Base-by-base conservation (phyloP, 2,797 vertebrate genomes). In the Furcifer pardalis region DNA sequence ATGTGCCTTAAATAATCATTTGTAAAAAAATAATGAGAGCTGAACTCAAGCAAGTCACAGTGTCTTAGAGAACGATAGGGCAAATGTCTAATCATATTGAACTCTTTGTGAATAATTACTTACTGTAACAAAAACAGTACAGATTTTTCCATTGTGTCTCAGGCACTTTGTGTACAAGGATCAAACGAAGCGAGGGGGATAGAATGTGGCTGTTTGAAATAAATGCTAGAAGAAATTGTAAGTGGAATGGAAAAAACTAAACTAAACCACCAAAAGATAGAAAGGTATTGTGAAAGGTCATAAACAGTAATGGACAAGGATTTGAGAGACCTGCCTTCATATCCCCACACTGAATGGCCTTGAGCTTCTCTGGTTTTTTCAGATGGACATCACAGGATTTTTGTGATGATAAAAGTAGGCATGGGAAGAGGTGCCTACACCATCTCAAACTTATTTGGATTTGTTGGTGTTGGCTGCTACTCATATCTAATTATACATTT, bases 1-100 rank as follows among this genome's bases (percentile, higher is more conserved):
- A 1, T 78, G n/a, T n/a, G 60, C 42, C 30, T 83, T 78, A 79
- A 79, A 79, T 44, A 83, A 1, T 60, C 66, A 91, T 86, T 81
- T 13, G 46, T 83, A 77, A 68, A 85, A 77, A 81, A 35, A 85
- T 80, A 82, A 75, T 9, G 0, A 86, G 3, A 89, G 87, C 17
- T 1, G 30, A 85, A 85, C 79, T 87, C 56, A 71, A n/a, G 37
- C 62, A 80, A 74, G 81, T 40, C 13, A 40, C 0, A 75, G 1
- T 0, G 1, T 78, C 83, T 82, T 76, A 71, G 79, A 81, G 56
- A 91, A 86, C 5, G 42, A 12, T 72, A 87, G 72, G 77, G 2
- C 56, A 86, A 76, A 52, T 78, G 2, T 86, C 1, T 35, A 85
- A 35, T 76, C 1, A 0, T 86, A 74, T 0, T 1, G 65, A 90